A percentile compares a stretch with the other conserved stretches of the same genome.
Evolutionary conservation across 2,888 invertebrate species (phyloP).

Genomic region (Cartodere bifasciata): DNA sequence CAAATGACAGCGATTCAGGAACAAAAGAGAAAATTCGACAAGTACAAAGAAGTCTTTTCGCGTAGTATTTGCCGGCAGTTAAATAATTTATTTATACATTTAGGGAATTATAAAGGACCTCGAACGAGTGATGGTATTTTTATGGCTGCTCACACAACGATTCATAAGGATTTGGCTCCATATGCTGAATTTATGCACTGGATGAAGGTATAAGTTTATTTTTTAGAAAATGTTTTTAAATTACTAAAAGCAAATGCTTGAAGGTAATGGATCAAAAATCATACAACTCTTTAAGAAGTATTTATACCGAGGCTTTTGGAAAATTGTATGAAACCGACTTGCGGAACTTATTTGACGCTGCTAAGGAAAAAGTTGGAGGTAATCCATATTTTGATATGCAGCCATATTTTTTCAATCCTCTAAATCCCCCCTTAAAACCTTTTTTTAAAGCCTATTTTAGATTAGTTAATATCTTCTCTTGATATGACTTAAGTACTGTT

Average conservation of each 20-base stretch:
- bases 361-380: constrained; percentile 41
- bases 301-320: constrained; percentile 71
- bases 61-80: constrained; percentile 77
- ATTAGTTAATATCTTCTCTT: too few species aligned
- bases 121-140: constrained; percentile 43
- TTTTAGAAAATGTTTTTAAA: constrained; percentile 2
- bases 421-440: too few species aligned
- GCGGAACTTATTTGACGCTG: constrained; percentile 63
- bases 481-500: too few species aligned
- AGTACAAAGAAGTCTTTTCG: constrained; percentile 67
- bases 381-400: too few species aligned
- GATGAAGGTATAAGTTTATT: constrained; percentile 47
- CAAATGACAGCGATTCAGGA: constrained; percentile 67
- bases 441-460: too few species aligned
- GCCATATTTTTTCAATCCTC: too few species aligned
- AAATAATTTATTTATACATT: constrained; percentile 89
- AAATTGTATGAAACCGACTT: constrained; percentile 84
- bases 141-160: constrained; percentile 62
- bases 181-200: constrained; percentile 88
- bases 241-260: constrained; percentile 5
- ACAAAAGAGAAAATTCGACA: constrained; percentile 65
- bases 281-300: constrained; percentile 68
- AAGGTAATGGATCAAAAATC: constrained; percentile 65
- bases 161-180: constrained; percentile 75
- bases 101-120: constrained; percentile 59